Conservation (phyloP, 2,113 vertebrate genomes). For the Protomyctophum bolini region DNA sequence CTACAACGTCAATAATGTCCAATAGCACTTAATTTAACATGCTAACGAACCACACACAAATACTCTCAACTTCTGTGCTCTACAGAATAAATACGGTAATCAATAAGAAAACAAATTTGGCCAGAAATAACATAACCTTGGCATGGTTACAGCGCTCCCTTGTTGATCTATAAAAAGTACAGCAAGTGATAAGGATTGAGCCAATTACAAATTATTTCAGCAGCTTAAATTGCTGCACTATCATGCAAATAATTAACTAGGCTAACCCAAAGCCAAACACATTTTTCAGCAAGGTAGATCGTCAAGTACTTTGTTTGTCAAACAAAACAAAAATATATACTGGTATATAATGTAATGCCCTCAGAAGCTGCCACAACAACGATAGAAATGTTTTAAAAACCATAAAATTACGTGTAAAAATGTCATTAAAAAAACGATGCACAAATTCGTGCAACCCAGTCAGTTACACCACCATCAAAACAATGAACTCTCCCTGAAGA, state of each 20-base stretch:
- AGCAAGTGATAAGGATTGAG: conserved; percentile 2
- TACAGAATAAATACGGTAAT: conserved; percentile 5
- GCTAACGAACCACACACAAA: conserved; percentile 10
- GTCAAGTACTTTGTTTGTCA: conserved; percentile 22
- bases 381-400: no score
- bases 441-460: neutral
- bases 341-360: neutral
- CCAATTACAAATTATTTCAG: conserved; percentile 1
- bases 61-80: neutral
- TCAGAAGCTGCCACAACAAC: neutral
- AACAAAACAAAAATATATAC: conserved; percentile 19
- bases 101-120: neutral
- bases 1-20: conserved; percentile 36
- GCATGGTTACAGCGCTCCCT: conserved; percentile 37
- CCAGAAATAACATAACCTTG: conserved; percentile 25
- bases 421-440: neutral
- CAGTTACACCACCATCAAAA: conserved; percentile 21
- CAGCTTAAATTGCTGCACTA: neutral
- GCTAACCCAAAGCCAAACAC: conserved; percentile 23
- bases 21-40: conserved; percentile 19
- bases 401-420: no score
- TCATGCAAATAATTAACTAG: conserved; percentile 19
- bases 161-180: conserved; percentile 5
- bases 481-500: conserved; percentile 51
- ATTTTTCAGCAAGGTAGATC: conserved; percentile 1